Evolutionary conservation across 2,113 vertebrate species (phyloP).

Genomic region (Axis porcinus): DNA sequence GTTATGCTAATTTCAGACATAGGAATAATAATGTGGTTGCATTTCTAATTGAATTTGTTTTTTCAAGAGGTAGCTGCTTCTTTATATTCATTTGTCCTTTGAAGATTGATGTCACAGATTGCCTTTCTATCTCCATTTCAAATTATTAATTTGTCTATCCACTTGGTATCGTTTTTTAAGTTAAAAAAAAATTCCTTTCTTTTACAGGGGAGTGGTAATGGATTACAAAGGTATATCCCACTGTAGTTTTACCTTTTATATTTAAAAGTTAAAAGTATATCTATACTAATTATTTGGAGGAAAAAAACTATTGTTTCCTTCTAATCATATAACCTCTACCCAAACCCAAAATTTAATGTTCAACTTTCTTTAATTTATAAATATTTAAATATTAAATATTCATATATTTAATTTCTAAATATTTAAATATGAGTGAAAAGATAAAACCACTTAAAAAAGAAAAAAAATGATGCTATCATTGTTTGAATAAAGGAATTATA

Average conservation of each 20-base stretch:
- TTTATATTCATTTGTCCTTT: background rate
- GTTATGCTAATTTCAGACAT: background rate
- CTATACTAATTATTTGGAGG: background rate
- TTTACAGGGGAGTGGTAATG: background rate
- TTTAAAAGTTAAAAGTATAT: background rate
- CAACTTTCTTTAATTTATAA: background rate
- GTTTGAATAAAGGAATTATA: background rate
- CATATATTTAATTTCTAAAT: background rate
- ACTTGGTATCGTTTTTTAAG: background rate
- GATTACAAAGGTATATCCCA: background rate
- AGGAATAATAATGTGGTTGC: constrained; percentile 37
- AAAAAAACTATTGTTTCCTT: background rate
- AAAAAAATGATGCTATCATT: background rate
- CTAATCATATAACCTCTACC: background rate
- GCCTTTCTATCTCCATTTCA: background rate
- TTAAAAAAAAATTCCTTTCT: background rate
- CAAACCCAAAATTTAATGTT: background rate
- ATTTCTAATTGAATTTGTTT: constrained; percentile 30
- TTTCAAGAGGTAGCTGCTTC: background rate
- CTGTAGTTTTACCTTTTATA: background rate
- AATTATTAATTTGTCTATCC: background rate
- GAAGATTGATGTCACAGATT: background rate
- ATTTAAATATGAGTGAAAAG: background rate
- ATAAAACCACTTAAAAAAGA: background rate
- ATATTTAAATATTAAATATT: background rate